These are phyloP conservation scores for Lichenostomus cassidix DNA, from an alignment of 2,113 vertebrate species.

Conservation along the genomic window DNA sequence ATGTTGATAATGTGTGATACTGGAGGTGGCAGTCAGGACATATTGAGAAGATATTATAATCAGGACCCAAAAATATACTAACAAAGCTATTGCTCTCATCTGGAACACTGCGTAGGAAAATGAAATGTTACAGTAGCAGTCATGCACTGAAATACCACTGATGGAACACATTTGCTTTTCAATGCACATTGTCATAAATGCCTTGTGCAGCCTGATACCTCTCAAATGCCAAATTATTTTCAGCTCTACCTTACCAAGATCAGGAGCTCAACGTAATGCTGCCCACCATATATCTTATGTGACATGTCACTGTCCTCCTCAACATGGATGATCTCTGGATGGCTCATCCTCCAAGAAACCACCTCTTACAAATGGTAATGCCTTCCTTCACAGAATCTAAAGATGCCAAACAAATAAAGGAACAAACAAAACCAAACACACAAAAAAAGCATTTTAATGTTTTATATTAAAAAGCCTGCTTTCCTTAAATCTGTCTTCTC, in stretches of 20 bases:
- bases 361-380: neutral
- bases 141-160: neutral
- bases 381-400: neutral
- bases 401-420: neutral
- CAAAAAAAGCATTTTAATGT: neutral
- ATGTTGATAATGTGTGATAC: neutral
- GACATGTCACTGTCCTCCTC: neutral
- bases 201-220: neutral
- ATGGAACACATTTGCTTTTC: neutral
- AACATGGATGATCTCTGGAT: neutral
- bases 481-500: neutral
- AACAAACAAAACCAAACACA: neutral
- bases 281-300: neutral
- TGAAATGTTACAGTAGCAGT: neutral
- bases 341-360: neutral
- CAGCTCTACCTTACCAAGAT: neutral
- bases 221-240: neutral
- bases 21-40: neutral
- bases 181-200: neutral
- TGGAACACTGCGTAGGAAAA: neutral
- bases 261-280: neutral
- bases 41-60: slow-evolving; percentile 12
- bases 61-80: neutral
- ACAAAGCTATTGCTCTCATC: neutral
- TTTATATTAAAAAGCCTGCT: neutral